Conservation (phyloP, 2,113 vertebrate genomes). For the Osmerus eperlanus region DNA sequence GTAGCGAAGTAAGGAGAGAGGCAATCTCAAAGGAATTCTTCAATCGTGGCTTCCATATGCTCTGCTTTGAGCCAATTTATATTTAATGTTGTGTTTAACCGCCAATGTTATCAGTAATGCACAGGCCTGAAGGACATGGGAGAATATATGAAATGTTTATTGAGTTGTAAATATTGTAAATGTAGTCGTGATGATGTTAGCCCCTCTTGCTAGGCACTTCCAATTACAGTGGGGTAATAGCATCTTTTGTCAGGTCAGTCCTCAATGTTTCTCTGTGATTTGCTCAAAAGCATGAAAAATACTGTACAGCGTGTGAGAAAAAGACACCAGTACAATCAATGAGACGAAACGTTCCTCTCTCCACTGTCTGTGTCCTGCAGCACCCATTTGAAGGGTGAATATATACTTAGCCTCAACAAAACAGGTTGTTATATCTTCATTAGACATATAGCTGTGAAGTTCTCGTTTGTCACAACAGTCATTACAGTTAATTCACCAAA, state of each 20-base stretch:
- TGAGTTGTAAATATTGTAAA: conserved; percentile 75
- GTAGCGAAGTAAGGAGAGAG: conserved; percentile 35
- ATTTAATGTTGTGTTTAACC: conserved; percentile 65
- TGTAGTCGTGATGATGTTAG: conserved; percentile 56
- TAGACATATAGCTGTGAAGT: conserved; percentile 47
- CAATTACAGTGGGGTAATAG: conserved; percentile 70
- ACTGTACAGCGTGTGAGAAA: conserved; percentile 28
- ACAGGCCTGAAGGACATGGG: conserved; percentile 65
- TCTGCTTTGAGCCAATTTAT: conserved; percentile 64
- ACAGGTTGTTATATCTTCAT: conserved; percentile 51
- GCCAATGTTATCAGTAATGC: conserved; percentile 59
- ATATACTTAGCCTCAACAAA: conserved; percentile 41
- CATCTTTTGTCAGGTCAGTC: conserved; percentile 66
- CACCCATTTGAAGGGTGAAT: conserved; percentile 36
- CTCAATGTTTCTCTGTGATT: conserved; percentile 36
- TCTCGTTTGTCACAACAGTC: conserved; percentile 42
- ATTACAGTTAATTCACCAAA: conserved; percentile 32
- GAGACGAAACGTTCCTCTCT: conserved; percentile 22
- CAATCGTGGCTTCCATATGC: conserved; percentile 53
- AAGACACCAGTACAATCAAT: conserved; percentile 6
- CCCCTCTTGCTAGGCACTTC: conserved; percentile 54
- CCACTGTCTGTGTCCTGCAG: neutral
- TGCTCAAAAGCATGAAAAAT: conserved; percentile 33
- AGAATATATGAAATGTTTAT: conserved; percentile 66
- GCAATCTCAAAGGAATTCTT: conserved; percentile 44